Percentiles rank a stretch among this genome's conserved stretches.
phyloP scores from a whole-genome alignment of 2,888 invertebrate species.

The Hydrotaea diabolus region DNA sequence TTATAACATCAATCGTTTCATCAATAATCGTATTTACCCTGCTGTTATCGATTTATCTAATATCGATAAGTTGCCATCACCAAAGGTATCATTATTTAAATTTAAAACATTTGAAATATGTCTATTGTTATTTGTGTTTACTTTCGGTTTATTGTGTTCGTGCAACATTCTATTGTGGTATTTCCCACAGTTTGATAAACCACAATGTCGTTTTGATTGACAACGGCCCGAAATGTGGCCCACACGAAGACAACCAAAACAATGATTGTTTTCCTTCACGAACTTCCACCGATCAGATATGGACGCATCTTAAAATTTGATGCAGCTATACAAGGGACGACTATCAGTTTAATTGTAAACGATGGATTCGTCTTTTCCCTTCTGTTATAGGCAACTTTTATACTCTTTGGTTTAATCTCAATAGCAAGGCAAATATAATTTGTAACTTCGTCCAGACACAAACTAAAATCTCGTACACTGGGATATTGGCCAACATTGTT shows the following conservation, averaged over 20 bases:
- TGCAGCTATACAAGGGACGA: constrained; percentile 34
- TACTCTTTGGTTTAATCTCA: constrained; percentile 42
- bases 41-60: background rate
- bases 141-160: constrained; percentile 10
- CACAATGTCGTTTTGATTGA: constrained; percentile 38
- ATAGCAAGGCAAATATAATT: constrained; percentile 39
- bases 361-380: constrained; percentile 41
- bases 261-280: constrained; percentile 39
- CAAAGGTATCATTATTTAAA: background rate
- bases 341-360: constrained; percentile 33
- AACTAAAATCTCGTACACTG: constrained; percentile 40
- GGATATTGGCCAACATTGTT: constrained; percentile 33
- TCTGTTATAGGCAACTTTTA: constrained; percentile 1
- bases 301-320: constrained; percentile 32
- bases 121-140: background rate
- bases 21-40: constrained; percentile 46
- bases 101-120: background rate
- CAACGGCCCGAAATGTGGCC: constrained; percentile 40
- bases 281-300: constrained; percentile 30
- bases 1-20: background rate
- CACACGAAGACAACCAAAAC: constrained; percentile 39
- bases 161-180: constrained; percentile 47
- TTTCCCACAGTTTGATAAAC: constrained; percentile 35
- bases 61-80: background rate
- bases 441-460: constrained; percentile 42